Base-by-base conservation (phyloP, 2,797 vertebrate genomes). In the Artibeus jamaicensis region DNA sequence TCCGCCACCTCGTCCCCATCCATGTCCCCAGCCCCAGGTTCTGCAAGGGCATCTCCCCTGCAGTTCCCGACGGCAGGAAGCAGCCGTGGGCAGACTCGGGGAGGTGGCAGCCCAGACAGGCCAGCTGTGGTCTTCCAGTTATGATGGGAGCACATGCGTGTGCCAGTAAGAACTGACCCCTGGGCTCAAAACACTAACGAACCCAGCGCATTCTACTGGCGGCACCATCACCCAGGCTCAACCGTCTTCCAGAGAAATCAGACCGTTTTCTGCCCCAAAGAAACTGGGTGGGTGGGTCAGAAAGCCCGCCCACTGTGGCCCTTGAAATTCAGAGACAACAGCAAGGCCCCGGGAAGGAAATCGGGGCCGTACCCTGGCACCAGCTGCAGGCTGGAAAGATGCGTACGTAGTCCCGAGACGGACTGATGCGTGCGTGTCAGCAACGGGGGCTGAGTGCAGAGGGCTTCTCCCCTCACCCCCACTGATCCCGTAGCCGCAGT, bases 301-400 rank as follows among this genome's bases (percentile, higher is more conserved):
- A 39, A 78, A 90, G 24, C 37, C 65, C 6, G 2, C 2, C 48
- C 29, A 4, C 2, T 2, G 53, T 16, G 42, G 39, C 10, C 22
- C 15, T n/a, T 22, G 26, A 46, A 34, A 18, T 55, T 44, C 4
- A 44, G 32, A 39, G n/a, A 37, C 44, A 18, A 29, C 70, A 16
- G 57, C 1, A 0, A n/a, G 46, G 68, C 42, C 62, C 34, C 57
- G 3, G 34, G 73, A 32, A 39, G 21, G 0, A 3, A 5, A 3
- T 42, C 32, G 4, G 73, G 62, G 26, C 29, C 0, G 4, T 1
- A 2, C 14, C 0, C 1, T 0, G 19, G 46, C 53, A 2, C 1
- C 0, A 53, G 32, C 37, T 57, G 37, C 0, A 2, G 34, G 59
- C 2, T 2, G 42, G 19, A 7, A 7, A 3, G 29, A 12, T 1